Evolutionary conservation across 2,797 vertebrate genomes (phyloP).

Genomic region (Leuciscus waleckii): DNA sequence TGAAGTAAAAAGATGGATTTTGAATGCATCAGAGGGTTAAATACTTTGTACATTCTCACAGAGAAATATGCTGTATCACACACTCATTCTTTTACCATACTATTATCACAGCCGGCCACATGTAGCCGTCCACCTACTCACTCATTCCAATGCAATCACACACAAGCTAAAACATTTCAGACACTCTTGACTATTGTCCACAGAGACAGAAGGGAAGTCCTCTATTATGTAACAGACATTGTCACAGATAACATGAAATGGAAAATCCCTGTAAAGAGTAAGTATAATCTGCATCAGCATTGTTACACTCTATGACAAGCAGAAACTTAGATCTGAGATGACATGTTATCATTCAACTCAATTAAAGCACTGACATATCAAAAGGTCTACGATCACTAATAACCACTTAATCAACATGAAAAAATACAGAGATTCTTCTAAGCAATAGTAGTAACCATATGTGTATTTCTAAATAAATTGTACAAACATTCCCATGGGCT

Average conservation of each 20-base stretch:
- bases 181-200: conserved; percentile 59
- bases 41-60: not conserved
- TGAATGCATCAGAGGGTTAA: conserved; percentile 1
- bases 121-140: conserved; percentile 59
- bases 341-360: not conserved
- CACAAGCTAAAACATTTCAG: conserved; percentile 48
- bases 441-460: not conserved
- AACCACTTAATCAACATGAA: not conserved
- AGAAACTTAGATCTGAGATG: not conserved
- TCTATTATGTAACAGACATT: conserved; percentile 56
- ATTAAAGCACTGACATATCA: not conserved
- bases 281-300: conserved; percentile 33
- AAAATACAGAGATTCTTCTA: not conserved
- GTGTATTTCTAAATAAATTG: not conserved
- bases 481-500: not conserved
- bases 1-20: not conserved
- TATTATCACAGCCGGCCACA: conserved; percentile 56
- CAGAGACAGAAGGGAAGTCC: conserved; percentile 57
- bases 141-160: conserved; percentile 58
- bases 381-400: not conserved
- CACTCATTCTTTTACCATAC: conserved; percentile 57
- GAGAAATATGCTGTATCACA: conserved; percentile 12
- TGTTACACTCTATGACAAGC: not conserved
- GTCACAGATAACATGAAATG: conserved; percentile 45
- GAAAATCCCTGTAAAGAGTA: conserved; percentile 37